These are phyloP conservation scores for Siniperca undulata DNA, from an alignment of 2,797 vertebrate species.

Conservation along the genomic window DNA sequence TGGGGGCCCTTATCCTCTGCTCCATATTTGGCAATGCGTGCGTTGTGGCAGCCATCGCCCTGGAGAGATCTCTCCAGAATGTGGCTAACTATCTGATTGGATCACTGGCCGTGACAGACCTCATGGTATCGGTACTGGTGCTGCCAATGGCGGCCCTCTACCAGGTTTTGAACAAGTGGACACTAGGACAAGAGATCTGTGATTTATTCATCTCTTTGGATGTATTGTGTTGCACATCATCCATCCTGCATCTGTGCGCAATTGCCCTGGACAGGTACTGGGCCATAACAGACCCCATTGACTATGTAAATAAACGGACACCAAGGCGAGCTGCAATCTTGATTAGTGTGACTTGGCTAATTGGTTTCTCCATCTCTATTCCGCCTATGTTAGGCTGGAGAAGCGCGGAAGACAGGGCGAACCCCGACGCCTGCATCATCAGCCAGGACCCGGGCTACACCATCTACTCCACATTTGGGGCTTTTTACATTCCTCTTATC, in stretches of 20 bases:
- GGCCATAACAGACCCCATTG: conserved; percentile 98
- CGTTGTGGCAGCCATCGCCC: conserved; percentile 94
- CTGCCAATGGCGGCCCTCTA: conserved; percentile 98
- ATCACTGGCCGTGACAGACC: conserved; percentile 96
- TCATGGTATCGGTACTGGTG: conserved; percentile 98
- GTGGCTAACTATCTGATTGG: conserved; percentile 99
- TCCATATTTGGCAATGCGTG: conserved; percentile 96
- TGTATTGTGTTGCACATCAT: conserved; percentile 97
- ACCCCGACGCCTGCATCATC: conserved; percentile 95
- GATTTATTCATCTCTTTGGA: conserved; percentile 97
- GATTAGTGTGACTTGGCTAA: conserved; percentile 96
- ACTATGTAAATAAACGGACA: conserved; percentile 97
- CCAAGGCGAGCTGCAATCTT: conserved; percentile 93
- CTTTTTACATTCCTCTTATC: conserved; percentile 96
- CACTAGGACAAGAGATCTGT: conserved; percentile 94
- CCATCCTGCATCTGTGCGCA: conserved; percentile 97
- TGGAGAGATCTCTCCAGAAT: conserved; percentile 97
- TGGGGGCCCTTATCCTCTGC: conserved; percentile 93
- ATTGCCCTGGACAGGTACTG: conserved; percentile 98
- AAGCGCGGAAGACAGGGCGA: conserved; percentile 93
- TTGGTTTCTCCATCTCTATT: conserved; percentile 97
- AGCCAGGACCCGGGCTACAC: conserved; percentile 98
- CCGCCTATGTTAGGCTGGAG: conserved; percentile 99
- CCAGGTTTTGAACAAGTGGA: conserved; percentile 98
- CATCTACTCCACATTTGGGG: conserved; percentile 98